These are phyloP conservation scores for Reinhardtius hippoglossoides DNA, from an alignment of 2,113 vertebrate genomes.

Conservation along the genomic window DNA sequence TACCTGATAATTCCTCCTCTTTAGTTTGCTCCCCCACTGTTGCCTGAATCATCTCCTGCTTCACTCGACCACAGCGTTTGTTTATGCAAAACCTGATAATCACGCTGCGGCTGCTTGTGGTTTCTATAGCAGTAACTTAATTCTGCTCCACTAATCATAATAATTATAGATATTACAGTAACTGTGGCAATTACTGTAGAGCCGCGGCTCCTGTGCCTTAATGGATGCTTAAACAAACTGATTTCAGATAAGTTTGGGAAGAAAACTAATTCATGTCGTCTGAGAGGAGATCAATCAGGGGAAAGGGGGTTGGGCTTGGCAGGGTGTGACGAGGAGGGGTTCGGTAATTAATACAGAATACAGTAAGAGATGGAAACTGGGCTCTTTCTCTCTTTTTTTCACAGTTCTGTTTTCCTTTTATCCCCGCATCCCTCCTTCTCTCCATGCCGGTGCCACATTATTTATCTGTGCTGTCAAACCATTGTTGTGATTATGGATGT, in stretches of 20 bases:
- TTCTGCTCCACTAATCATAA: slow-evolving; percentile 75
- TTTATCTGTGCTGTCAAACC: slow-evolving; percentile 84
- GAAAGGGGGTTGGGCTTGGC: slow-evolving; percentile 56
- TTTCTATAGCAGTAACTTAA: slow-evolving; percentile 65
- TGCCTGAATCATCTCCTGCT: slow-evolving; percentile 34
- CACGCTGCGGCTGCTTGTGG: slow-evolving; percentile 58
- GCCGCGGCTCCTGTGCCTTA: slow-evolving; percentile 63
- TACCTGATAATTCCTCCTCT: slow-evolving; percentile 22
- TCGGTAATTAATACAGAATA: slow-evolving; percentile 82
- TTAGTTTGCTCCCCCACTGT: slow-evolving; percentile 21
- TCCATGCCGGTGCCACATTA: slow-evolving; percentile 73
- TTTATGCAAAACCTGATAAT: slow-evolving; percentile 56
- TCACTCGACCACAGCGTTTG: slow-evolving; percentile 29
- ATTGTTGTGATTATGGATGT: slow-evolving; percentile 89
- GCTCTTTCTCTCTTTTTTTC: slow-evolving; percentile 65
- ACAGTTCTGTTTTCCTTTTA: slow-evolving; percentile 57
- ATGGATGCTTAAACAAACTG: slow-evolving; percentile 80
- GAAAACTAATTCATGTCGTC: slow-evolving; percentile 76
- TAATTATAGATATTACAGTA: slow-evolving; percentile 76
- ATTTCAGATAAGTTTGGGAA: slow-evolving; percentile 74
- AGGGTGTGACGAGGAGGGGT: slow-evolving; percentile 62
- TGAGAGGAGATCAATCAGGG: slow-evolving; percentile 82
- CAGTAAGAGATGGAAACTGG: slow-evolving; percentile 77
- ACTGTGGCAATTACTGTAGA: slow-evolving; percentile 72
- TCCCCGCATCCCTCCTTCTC: slow-evolving; percentile 64